phyloP scores from a whole-genome alignment of 2,888 invertebrate genomes.

The Dermolepida albohirtum region DNA sequence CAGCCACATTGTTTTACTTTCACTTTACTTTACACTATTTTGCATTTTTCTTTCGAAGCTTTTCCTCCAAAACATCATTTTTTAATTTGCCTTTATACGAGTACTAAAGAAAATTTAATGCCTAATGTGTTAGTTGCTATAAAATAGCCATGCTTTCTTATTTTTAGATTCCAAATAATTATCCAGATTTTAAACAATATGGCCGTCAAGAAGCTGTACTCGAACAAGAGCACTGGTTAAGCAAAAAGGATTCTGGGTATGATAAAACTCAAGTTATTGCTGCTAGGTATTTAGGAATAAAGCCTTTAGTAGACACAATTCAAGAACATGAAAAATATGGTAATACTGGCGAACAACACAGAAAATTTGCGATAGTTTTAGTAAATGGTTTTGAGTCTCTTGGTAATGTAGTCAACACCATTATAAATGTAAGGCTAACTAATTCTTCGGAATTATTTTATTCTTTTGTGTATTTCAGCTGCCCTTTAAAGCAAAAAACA shows the following conservation, averaged over 20 bases:
- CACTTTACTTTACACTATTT: no score
- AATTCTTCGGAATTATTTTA: not conserved
- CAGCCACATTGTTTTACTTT: no score
- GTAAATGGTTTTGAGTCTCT: conserved; percentile 77
- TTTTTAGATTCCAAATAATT: conserved; percentile 19
- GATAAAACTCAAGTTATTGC: conserved; percentile 57
- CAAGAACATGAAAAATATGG: conserved; percentile 84
- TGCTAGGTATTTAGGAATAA: conserved; percentile 65
- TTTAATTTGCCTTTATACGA: no score
- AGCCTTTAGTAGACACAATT: conserved; percentile 81
- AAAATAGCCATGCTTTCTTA: no score
- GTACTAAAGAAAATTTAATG: no score
- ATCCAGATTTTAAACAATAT: conserved; percentile 44
- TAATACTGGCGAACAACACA: conserved; percentile 78
- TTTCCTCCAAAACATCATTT: no score
- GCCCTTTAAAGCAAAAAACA: conserved; percentile 35
- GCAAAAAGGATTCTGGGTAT: conserved; percentile 59
- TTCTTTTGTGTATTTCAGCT: conserved; percentile 16
- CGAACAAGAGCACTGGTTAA: conserved; percentile 57
- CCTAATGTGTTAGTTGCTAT: no score
- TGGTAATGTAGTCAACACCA: conserved; percentile 59
- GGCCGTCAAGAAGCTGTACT: conserved; percentile 58
- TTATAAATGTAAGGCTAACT: conserved; percentile 57
- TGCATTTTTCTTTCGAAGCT: no score
- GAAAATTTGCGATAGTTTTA: conserved; percentile 72